Base-by-base conservation (phyloP, 2,888 invertebrate genomes). In the Podotricha telesiphe region DNA sequence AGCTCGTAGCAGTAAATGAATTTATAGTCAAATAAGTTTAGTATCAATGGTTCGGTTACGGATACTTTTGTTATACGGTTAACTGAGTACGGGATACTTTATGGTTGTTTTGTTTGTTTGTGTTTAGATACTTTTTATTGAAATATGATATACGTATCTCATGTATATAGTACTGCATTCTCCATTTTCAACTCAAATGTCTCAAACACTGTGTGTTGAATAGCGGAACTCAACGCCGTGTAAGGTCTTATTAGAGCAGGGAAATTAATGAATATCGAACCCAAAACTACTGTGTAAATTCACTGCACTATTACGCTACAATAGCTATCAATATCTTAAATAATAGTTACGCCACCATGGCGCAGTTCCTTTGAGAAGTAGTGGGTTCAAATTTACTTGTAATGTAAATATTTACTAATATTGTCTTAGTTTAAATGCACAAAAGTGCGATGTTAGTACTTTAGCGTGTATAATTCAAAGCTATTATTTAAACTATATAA, bases 21-120 rank as follows among this genome's bases (percentile, higher is more conserved):
- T 75, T 74, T 69, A 82, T 90, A 91, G 92, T 88, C 89, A 89
- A 78, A 76, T 84, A 59, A 59, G 58, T 47, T 47, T 37, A 17
- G 62, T 62, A 62, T 62, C 62, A 62, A 20, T 62, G 37, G 62
- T 62, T 62, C 62, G 62, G 62, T 62, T 82, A 81, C 48, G 37
- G 48, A 62, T 37, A 50, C 17, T 48, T 28, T 62, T 50, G 47
- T 48, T 34, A 10, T 37, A 34, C 62, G 62, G 62, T 62, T 62
- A 15, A 62, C 15, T 62, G 62, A 62, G 48, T 50, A 34, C 15
- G 8, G 15, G 62, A 61, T 61, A 61, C 48, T 62, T 62, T 48
- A 2, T 20, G 40, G 58, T 58, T 58, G 58, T 61, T 45, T 47
- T 17, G 28, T 22, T 40, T 59, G 20, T 40, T 20, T 59, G 22